Percentiles rank a stretch among this genome's conserved stretches.
Conservation (phyloP, 2,888 invertebrate species). For the Rosalia funebris region DNA sequence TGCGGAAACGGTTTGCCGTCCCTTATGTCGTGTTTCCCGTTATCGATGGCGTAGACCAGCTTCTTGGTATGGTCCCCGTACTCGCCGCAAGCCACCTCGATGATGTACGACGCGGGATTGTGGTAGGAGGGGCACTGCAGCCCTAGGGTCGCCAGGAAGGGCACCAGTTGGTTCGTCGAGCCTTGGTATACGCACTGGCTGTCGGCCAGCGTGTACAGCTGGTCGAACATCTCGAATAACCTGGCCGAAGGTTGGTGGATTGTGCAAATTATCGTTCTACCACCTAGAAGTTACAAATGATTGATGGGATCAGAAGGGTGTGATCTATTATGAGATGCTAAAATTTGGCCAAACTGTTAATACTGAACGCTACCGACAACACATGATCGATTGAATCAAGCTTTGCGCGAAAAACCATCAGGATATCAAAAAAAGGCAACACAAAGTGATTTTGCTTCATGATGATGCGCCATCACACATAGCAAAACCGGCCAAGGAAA, state of each 20-base stretch:
- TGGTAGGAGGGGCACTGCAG: constrained; percentile 95
- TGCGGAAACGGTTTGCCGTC: constrained; percentile 76
- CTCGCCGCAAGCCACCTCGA: constrained; percentile 94
- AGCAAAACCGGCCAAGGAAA: no score
- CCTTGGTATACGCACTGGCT: constrained; percentile 97
- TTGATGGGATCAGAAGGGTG: no score
- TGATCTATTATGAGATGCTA: no score
- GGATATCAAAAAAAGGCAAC: no score
- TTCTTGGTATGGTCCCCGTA: constrained; percentile 91
- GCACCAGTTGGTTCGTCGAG: constrained; percentile 84
- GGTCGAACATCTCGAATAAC: constrained; percentile 96
- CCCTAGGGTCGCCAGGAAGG: constrained; percentile 80
- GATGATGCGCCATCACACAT: no score
- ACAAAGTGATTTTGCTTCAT: no score
- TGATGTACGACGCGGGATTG: constrained; percentile 94
- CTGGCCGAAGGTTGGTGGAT: constrained; percentile 97
- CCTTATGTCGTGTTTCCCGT: constrained; percentile 84
- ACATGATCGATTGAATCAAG: no score
- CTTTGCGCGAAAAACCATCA: no score
- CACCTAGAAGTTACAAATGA: no score
- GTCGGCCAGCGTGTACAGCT: constrained; percentile 91
- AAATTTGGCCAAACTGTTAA: no score
- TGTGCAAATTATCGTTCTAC: constrained; percentile 94
- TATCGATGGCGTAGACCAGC: constrained; percentile 85
- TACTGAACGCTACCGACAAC: no score